phyloP scores from a whole-genome alignment of 2,797 vertebrate genomes.

The Synanceia verrucosa region DNA sequence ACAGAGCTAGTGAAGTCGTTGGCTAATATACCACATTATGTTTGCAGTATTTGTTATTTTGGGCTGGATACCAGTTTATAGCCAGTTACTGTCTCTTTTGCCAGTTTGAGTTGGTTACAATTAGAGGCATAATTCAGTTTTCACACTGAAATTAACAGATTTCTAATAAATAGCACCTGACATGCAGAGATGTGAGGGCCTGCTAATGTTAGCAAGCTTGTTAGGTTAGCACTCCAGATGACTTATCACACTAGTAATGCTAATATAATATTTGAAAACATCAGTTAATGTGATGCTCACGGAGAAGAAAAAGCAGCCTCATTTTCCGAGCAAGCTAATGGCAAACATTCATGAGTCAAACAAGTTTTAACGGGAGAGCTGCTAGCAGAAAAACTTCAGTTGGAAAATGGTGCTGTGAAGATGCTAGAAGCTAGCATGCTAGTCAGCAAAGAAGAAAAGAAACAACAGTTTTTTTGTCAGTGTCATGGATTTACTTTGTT shows the following conservation, averaged over 20 bases:
- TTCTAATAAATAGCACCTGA: background rate
- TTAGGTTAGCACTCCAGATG: background rate
- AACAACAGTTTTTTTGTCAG: too few relatives aligned
- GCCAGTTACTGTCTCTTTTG: background rate
- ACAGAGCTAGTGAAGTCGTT: background rate
- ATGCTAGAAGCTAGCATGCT: too few relatives aligned
- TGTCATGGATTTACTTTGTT: too few relatives aligned
- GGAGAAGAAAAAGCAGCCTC: background rate
- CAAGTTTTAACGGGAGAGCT: too few relatives aligned
- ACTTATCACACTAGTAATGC: background rate
- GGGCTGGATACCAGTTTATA: constrained; percentile 1
- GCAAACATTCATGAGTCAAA: too few relatives aligned
- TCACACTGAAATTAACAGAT: background rate
- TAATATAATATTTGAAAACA: background rate
- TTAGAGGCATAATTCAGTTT: background rate
- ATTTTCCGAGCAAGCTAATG: too few relatives aligned
- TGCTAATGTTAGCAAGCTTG: background rate
- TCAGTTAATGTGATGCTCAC: background rate
- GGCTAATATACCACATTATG: constrained; percentile 9
- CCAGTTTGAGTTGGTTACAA: background rate
- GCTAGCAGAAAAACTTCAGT: too few relatives aligned
- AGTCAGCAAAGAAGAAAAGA: too few relatives aligned
- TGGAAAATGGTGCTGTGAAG: too few relatives aligned
- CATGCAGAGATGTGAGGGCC: background rate
- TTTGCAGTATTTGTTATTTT: constrained; percentile 16